These are phyloP conservation scores for Falco biarmicus DNA, from an alignment of 2,797 vertebrate genomes.

Conservation along the genomic window DNA sequence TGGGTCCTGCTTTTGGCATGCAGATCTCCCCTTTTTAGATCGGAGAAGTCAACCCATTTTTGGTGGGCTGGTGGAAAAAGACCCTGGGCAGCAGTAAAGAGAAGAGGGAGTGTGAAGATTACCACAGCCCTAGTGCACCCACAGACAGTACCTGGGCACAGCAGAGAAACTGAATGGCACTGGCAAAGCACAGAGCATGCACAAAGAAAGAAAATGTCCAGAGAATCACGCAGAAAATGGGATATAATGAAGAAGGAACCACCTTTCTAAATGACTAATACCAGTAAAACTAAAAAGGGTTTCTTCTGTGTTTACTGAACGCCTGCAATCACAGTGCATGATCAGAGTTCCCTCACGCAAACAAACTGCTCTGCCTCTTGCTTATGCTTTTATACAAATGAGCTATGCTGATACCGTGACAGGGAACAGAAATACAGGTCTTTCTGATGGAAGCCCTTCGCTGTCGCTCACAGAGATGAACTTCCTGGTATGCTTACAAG, in stretches of 20 bases:
- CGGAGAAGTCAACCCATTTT: neutral
- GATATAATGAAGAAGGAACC: neutral
- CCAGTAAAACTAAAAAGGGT: neutral
- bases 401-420: neutral
- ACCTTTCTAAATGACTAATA: neutral
- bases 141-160: neutral
- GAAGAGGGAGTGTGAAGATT: neutral
- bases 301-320: neutral
- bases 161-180: neutral
- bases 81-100: neutral
- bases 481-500: conserved; percentile 49
- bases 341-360: rapidly evolving
- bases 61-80: too few species aligned
- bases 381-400: neutral
- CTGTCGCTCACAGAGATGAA: neutral
- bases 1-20: rapidly evolving
- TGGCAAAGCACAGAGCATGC: neutral
- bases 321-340: neutral
- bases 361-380: neutral
- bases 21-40: neutral
- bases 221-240: neutral
- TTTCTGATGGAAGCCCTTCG: neutral
- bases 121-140: too few species aligned
- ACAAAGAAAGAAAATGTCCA: neutral
- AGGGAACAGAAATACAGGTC: neutral